These are phyloP conservation scores for Carcharodon carcharias DNA, from an alignment of 2,797 vertebrate species.

Conservation along the genomic window DNA sequence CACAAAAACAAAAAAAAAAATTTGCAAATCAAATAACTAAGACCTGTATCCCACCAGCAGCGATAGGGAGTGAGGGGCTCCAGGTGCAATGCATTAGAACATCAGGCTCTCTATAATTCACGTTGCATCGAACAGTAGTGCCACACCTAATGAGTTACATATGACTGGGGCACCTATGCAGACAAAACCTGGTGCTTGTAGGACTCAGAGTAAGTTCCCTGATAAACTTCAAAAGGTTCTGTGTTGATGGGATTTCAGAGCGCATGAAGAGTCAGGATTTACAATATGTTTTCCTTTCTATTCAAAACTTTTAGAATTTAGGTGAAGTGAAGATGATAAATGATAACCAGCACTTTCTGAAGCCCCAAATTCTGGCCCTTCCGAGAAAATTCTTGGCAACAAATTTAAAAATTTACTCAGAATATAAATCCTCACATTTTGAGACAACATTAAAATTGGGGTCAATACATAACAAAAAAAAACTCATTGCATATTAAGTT, in stretches of 20 bases:
- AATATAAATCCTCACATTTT: no score
- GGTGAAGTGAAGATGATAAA: background rate
- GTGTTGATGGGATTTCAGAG: background rate
- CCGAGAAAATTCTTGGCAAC: background rate
- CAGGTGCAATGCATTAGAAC: background rate
- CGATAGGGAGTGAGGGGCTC: background rate
- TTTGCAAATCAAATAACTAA: background rate
- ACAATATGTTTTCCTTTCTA: background rate
- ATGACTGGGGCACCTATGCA: background rate
- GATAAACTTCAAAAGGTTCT: background rate
- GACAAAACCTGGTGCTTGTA: background rate
- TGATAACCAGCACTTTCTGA: background rate
- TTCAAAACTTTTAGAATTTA: background rate
- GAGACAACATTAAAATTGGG: background rate
- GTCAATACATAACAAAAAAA: background rate
- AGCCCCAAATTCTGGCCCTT: background rate
- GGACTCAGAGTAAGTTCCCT: background rate
- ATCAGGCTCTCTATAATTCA: background rate
- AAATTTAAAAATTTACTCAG: background rate
- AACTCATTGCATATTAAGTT: background rate
- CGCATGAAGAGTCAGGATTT: background rate
- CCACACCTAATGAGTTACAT: background rate
- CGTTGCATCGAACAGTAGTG: background rate
- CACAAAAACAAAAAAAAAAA: background rate
- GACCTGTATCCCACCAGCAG: background rate